These are phyloP conservation scores for Holotrichia oblita DNA, from an alignment of 1,140 invertebrate species.

Conservation along the genomic window DNA sequence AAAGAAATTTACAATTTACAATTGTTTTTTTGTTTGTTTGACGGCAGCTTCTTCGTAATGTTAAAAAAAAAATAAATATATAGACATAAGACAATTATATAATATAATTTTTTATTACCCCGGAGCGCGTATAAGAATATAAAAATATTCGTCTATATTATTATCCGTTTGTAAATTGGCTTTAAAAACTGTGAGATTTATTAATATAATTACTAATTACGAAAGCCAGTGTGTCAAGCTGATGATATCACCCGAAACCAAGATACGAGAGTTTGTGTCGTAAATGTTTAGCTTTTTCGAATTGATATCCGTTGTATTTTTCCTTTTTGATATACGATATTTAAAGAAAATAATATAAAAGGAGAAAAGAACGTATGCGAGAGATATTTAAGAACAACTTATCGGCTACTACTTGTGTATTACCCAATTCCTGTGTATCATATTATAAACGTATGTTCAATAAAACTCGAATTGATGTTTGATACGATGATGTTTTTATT, in stretches of 20 bases:
- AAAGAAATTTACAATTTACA: no score
- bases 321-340: neutral
- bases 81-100: neutral
- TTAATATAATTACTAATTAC: no score
- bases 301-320: neutral
- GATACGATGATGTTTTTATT: no score
- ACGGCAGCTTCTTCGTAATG: neutral
- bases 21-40: no score
- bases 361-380: no score
- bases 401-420: neutral
- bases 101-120: slow-evolving; percentile 14
- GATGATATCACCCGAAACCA: neutral
- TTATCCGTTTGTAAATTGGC: neutral
- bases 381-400: neutral
- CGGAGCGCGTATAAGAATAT: neutral
- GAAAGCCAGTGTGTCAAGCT: neutral
- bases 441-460: no score
- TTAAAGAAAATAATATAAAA: neutral
- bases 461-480: no score
- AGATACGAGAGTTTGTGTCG: neutral
- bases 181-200: no score
- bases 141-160: neutral
- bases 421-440: neutral
- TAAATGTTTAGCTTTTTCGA: slow-evolving; percentile 17
- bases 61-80: neutral